Evolutionary conservation across 2,113 vertebrate genomes (phyloP), one percentile per base, ranked within the genome.

Genomic region (Salvelinus alpinus): DNA sequence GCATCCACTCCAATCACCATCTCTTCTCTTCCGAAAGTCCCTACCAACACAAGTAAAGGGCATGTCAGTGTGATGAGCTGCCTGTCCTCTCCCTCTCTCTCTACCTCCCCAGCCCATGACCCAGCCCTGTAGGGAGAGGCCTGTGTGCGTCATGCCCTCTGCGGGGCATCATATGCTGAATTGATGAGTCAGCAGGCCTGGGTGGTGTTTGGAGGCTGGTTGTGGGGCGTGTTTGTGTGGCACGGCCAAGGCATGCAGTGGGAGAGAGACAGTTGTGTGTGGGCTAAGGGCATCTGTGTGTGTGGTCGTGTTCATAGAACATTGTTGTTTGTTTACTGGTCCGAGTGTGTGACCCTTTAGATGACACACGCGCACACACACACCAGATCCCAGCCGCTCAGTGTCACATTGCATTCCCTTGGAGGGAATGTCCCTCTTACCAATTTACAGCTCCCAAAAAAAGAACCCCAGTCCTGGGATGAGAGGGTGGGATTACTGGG

Each of bases 161-260:
- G 74, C 8, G 75, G 84, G 20, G 71, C 82, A 66, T 70, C 74
- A 54, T 78, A 78, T 78, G 70, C 57, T 74, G 73, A 80, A 72
- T 65, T 2, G 64, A 70, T 91, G 88, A 92, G 81, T 93, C 90
- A 88, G 81, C 82, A 62, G 68, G 48, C 57, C 7, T 18, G 47
- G 82, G 81, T 87, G 67, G 84, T 80, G 2, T 80, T 1, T 86
- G 85, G 66, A 60, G 44, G 64, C 79, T 84, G 78, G 77, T 78
- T 25, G 27, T 59, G 38, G 62, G 5, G 34, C 48, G 16, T 71
- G 60, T 77, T 29, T 72, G 60, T 66, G 74, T 60, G 65, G 71
- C 27, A 9, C 60, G 27, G 60, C 27, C 2, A 27, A 57, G 18
- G 48, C 14, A 14, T 72, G 24, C 48, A 11, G 72, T 74, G 60